Percentiles rank a stretch among this genome's conserved stretches.
These are phyloP conservation scores for Ficedula albicollis DNA, from an alignment of 2,797 vertebrate species.

Conservation along the genomic window DNA sequence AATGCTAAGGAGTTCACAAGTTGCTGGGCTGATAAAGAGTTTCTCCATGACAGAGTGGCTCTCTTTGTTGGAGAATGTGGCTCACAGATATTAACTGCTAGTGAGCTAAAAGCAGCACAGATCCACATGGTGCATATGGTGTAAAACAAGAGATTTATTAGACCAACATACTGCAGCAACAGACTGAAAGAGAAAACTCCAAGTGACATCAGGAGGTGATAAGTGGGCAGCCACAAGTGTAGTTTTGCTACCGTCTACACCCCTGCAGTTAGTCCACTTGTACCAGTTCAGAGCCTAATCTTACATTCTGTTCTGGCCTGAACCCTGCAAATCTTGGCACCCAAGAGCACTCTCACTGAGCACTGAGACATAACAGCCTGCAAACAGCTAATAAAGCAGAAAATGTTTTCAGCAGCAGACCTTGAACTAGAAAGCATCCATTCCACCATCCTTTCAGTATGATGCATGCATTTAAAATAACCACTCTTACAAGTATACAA, in stretches of 20 bases:
- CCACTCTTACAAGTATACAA: neutral
- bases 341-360: neutral
- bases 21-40: constrained; percentile 26
- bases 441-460: constrained; percentile 13
- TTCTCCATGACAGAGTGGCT: neutral
- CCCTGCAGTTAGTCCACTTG: neutral
- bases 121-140: neutral
- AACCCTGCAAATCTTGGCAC: constrained; percentile 26
- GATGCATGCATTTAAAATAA: constrained; percentile 47
- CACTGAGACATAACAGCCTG: neutral
- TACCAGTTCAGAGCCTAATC: neutral
- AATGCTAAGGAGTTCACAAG: constrained; percentile 20
- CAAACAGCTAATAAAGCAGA: constrained; percentile 43
- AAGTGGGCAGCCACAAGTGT: neutral
- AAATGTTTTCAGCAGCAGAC: constrained; percentile 45
- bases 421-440: constrained; percentile 42
- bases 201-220: neutral
- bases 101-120: neutral
- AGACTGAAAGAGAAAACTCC: neutral
- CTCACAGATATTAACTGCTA: neutral
- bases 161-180: neutral
- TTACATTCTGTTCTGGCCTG: constrained; percentile 21
- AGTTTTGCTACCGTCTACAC: neutral
- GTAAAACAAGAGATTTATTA: neutral
- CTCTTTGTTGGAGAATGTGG: neutral